phyloP scores from a whole-genome alignment of 2,888 invertebrate species.

The Pachliopta kotzebuea region DNA sequence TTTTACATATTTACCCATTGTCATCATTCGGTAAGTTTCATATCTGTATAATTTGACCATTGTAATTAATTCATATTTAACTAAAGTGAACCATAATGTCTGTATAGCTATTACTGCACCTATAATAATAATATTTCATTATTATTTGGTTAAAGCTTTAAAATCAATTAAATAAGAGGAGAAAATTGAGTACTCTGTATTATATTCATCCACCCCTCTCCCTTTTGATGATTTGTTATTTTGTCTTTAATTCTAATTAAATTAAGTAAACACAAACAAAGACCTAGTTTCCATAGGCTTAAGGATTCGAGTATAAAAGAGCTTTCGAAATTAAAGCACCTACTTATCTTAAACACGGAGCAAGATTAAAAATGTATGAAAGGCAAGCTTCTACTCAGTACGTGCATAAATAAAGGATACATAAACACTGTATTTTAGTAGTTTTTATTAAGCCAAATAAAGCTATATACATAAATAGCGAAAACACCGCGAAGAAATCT shows the following conservation, averaged over 20 bases:
- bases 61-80: too few relatives aligned
- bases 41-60: too few relatives aligned
- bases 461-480: constrained; percentile 8
- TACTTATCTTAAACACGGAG: constrained; percentile 26
- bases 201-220: constrained; percentile 11
- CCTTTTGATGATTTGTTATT: constrained; percentile 19
- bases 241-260: constrained; percentile 33
- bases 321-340: constrained; percentile 27
- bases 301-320: constrained; percentile 28
- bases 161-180: too few relatives aligned
- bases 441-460: constrained; percentile 12
- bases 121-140: too few relatives aligned
- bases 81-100: too few relatives aligned
- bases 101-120: too few relatives aligned
- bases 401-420: constrained; percentile 25
- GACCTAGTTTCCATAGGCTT: constrained; percentile 39
- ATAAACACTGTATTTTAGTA: constrained; percentile 18
- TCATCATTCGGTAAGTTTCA: too few relatives aligned
- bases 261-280: constrained; percentile 39
- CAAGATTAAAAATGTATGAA: constrained; percentile 30
- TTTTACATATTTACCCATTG: too few relatives aligned
- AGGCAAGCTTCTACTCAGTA: constrained; percentile 22
- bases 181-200: not conserved
- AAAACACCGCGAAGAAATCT: constrained; percentile 14
- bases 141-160: too few relatives aligned